Base-by-base conservation (phyloP, 2,113 vertebrate species). In the Rattus rattus region DNA sequence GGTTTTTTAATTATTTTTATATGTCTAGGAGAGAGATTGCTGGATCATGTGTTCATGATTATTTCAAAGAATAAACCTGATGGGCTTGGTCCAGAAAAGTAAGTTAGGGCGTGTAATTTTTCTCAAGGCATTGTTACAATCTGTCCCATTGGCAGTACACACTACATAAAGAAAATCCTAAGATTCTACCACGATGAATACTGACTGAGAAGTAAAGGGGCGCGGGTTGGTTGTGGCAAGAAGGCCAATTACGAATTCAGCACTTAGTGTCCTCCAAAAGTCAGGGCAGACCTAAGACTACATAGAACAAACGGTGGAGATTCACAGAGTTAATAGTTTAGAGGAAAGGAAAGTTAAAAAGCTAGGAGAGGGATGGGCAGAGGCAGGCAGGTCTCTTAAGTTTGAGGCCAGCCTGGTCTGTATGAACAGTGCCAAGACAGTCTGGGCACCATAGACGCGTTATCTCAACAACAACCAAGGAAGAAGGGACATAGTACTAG, bases 161-260 rank as follows among this genome's bases (percentile, higher is more conserved):
- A 97, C 94, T 92, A 98, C 61, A 93, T 43, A 97, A 98, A 96
- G 88, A 97, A 98, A 59, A n/a, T 13, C 54, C 54, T 59, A 94
- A 88, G 94, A 96, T 75, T 59, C 89, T 97, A 0, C 43, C 67
- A 92, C 65, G 92, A 76, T 96, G 94, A 97, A 97, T 79, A 94
- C 61, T 43, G 75, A 97, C n/a, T 85, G 81, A 96, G 96, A 94
- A 95, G 54, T 16, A 43, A 75, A 33, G 85, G 80, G n/a, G 30
- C 56, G 30, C 59, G 19, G 72, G 67, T 94, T 81, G 85, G 16
- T 1, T 76, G 33, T 86, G 28, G 47, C 49, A 81, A 67, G n/a
- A 39, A 80, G 33, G 83, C 22, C 75, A 47, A 72, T 39, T 33
- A 5, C 69, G 70, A 93, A 87, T 90, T 80, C 22, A 95, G 86